phyloP scores from a whole-genome alignment of 2,888 invertebrate genomes.

The Plebejus melissa region DNA sequence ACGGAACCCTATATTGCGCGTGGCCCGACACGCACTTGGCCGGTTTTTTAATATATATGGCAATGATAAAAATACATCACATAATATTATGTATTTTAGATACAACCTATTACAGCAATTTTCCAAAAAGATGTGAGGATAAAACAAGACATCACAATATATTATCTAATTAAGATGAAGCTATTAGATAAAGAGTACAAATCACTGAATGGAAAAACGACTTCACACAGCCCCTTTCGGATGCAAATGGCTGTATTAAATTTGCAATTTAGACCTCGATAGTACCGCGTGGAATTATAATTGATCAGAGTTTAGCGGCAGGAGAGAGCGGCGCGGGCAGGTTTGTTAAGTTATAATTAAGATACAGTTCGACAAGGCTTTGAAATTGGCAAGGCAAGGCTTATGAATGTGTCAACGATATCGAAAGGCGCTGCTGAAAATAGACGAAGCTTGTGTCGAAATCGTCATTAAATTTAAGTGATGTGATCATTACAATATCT shows the following conservation, averaged over 20 bases:
- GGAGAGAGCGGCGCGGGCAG: background rate
- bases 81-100: slow-evolving; percentile 63
- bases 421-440: too few species aligned
- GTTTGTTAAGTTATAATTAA: background rate
- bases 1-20: too few species aligned
- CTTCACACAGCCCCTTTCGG: slow-evolving; percentile 68
- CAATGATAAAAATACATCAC: slow-evolving; percentile 41
- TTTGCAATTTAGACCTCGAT: slow-evolving; percentile 74
- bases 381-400: too few species aligned
- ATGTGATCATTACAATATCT: too few species aligned
- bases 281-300: slow-evolving; percentile 49
- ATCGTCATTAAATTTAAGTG: too few species aligned
- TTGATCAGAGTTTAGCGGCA: slow-evolving; percentile 37
- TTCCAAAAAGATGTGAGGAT: too few species aligned
- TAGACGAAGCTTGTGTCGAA: too few species aligned
- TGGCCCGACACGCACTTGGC: too few species aligned
- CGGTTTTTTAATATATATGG: too few species aligned
- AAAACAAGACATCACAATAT: slow-evolving; percentile 43
- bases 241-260: slow-evolving; percentile 77
- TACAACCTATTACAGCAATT: slow-evolving; percentile 54
- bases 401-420: too few species aligned
- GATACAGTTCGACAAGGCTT: too few species aligned
- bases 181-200: slow-evolving; percentile 69
- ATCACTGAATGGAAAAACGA: slow-evolving; percentile 67
- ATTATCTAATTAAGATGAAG: slow-evolving; percentile 69